Evolutionary conservation across 2,888 invertebrate genomes (phyloP).

Genomic region (Peribatodes rhomboidaria): DNA sequence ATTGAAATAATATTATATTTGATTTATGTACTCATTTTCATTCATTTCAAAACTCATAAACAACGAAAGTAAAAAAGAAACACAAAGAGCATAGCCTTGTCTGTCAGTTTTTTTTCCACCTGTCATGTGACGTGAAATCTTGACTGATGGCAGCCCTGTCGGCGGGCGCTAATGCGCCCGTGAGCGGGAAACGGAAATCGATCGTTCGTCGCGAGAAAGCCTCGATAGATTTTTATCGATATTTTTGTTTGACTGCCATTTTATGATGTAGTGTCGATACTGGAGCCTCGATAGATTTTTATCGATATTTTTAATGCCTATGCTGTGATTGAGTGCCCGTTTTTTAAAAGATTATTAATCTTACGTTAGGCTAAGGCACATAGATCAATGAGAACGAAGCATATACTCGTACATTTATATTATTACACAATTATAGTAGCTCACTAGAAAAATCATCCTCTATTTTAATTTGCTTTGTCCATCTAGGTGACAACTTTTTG

Average conservation of each 20-base stretch:
- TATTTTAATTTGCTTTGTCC: too few relatives aligned
- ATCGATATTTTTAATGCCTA: slow-evolving; percentile 3
- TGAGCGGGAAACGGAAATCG: slow-evolving; percentile 40
- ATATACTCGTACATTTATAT: too few relatives aligned
- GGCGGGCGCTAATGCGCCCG: slow-evolving; percentile 38
- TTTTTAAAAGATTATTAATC: too few relatives aligned
- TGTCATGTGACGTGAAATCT: slow-evolving; percentile 43
- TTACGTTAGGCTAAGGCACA: too few relatives aligned
- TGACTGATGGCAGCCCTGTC: slow-evolving; percentile 45
- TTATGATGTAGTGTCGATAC: slow-evolving; percentile 38
- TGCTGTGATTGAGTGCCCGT: background rate
- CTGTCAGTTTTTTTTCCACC: slow-evolving; percentile 16
- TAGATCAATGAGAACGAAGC: too few relatives aligned
- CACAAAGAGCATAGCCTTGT: too few relatives aligned
- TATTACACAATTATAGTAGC: too few relatives aligned
- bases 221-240: slow-evolving; percentile 47
- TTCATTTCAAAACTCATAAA: slow-evolving; percentile 19
- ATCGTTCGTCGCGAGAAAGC: slow-evolving; percentile 32
- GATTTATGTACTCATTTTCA: too few relatives aligned
- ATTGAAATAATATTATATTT: too few relatives aligned
- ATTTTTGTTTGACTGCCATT: slow-evolving; percentile 33
- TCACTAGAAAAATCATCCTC: too few relatives aligned
- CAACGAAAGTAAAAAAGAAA: too few relatives aligned
- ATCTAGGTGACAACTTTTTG: too few relatives aligned
- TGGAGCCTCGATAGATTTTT: slow-evolving; percentile 46